Percentiles rank a stretch among this genome's conserved stretches.
These are phyloP conservation scores for Hippolais icterina DNA, from an alignment of 2,113 vertebrate species.

Conservation along the genomic window DNA sequence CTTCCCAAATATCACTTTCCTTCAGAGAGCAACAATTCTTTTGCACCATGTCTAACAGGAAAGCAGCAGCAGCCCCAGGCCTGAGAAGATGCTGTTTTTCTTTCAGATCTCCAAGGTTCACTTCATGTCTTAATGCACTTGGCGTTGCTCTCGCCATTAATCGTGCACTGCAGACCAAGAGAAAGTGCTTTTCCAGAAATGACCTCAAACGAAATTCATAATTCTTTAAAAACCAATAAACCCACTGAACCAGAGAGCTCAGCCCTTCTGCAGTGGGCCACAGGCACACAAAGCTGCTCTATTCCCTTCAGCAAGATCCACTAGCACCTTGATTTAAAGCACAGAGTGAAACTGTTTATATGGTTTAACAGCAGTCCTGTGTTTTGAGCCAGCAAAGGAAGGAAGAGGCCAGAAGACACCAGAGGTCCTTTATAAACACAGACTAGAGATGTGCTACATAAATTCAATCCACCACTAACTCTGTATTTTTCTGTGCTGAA, in stretches of 20 bases:
- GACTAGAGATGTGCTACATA: not conserved
- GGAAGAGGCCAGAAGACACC: not conserved
- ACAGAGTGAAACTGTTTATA: not conserved
- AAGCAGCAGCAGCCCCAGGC: not conserved
- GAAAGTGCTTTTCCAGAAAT: not conserved
- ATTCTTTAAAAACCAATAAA: constrained; percentile 45
- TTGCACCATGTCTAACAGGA: not conserved
- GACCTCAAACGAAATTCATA: constrained; percentile 16
- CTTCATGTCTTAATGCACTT: not conserved
- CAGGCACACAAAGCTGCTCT: not conserved
- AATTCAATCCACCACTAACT: not conserved
- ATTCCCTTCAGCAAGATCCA: not conserved
- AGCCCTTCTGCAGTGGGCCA: not conserved
- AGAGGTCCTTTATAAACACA: not conserved
- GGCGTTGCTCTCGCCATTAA: not conserved
- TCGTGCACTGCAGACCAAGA: not conserved
- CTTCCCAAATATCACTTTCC: not conserved
- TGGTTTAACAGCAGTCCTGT: not conserved
- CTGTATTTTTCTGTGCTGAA: not conserved
- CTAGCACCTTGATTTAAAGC: not conserved
- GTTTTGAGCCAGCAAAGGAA: not conserved
- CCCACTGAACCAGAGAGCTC: not conserved
- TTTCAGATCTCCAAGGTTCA: not conserved
- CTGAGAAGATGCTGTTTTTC: not conserved
- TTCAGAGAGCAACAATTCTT: not conserved